Evolutionary conservation across 2,113 vertebrate species (phyloP), one percentile per base, ranked within the genome.

Genomic region (Microtus oregoni): DNA sequence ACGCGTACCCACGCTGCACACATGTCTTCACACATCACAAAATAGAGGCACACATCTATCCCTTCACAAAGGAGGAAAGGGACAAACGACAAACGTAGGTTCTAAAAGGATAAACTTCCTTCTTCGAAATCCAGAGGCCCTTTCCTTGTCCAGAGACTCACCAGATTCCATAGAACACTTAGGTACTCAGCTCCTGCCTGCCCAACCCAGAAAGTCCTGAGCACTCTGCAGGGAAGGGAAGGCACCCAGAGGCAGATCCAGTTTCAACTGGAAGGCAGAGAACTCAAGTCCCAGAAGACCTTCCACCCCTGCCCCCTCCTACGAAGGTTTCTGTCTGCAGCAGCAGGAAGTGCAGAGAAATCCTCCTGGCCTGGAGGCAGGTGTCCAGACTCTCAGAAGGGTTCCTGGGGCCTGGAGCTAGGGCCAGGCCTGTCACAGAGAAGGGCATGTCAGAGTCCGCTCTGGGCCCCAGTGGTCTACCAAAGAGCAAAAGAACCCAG

Each of bases 61-160:
- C 12, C 41, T 90, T 85, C 50, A 83, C 22, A 41, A 87, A n/a
- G 38, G 30, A 91, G 9, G 38, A 55, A 91, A 94, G 30, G 12
- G n/a, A 38, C 5, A 61, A 89, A 41, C 41, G 41, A 41, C 41
- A 41, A 41, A 20, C 4, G 1, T 52, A 77, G 68, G 44, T 47
- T 89, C 95, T 91, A 76, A 89, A 41, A 10, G 47, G 89, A 79
- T 61, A 86, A 68, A 47, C 32, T 55, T 86, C 76, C 82, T 83
- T 47, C 30, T 78, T 96, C 92, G 75, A 97, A 95, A 89, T 47
- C 75, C 35, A 96, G 75, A 76, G 32, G 32, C 35, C 50, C 32
- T 30, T 87, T 85, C 41, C 67, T 70, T 24, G 65, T 61, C 58
- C 85, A 87, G 91, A 94, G 47, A 58, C 93, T 90, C 82, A 55